Evolutionary conservation across 2,888 invertebrate genomes (phyloP).

Genomic region (Ditula angustiorana): DNA sequence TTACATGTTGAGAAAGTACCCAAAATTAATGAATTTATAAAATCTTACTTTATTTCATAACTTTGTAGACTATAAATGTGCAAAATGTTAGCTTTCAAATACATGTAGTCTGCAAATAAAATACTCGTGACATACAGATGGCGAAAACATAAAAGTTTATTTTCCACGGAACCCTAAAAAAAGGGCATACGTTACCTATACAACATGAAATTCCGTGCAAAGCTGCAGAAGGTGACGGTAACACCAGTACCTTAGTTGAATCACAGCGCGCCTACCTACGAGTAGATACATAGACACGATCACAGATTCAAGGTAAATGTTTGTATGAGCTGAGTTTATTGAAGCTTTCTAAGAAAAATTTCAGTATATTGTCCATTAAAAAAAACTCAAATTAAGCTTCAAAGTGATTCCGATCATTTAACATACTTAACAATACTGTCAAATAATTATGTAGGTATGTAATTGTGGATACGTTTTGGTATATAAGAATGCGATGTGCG

Average conservation of each 20-base stretch:
- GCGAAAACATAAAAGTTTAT: no score
- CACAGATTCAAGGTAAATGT: neutral
- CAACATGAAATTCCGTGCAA: no score
- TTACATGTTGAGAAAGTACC: no score
- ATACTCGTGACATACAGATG: no score
- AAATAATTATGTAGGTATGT: constrained; percentile 15
- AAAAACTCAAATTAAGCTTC: neutral
- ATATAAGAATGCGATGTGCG: constrained; percentile 39
- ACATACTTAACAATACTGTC: constrained; percentile 5
- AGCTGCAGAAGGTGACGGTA: neutral
- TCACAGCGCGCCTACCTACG: neutral
- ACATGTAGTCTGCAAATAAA: no score
- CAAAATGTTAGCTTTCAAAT: no score
- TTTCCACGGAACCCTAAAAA: no score
- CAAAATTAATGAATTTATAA: no score
- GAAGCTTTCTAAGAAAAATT: constrained; percentile 13
- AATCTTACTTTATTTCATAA: no score
- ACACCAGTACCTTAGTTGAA: neutral
- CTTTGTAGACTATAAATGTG: no score
- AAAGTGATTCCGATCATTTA: neutral
- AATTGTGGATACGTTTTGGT: constrained; percentile 32
- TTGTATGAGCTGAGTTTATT: neutral
- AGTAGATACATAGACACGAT: constrained; percentile 1
- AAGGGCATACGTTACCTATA: no score
- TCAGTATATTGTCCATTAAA: neutral